Conservation (phyloP, 1,140 invertebrate species). For the Euwallacea similis region DNA sequence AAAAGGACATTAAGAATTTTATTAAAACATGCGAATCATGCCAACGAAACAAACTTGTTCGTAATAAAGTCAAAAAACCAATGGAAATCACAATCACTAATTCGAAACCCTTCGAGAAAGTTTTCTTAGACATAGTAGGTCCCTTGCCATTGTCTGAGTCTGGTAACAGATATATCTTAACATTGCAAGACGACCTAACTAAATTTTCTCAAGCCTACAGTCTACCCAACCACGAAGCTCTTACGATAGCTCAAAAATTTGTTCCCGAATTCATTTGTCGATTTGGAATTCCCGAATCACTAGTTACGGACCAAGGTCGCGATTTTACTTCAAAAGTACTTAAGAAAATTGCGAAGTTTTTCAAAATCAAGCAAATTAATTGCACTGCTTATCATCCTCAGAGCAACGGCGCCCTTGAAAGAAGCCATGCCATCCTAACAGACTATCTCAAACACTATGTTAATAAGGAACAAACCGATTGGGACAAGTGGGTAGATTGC, state of each 20-base stretch:
- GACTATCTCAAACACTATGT: conserved; percentile 55
- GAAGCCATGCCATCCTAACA: conserved; percentile 49
- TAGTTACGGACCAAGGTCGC: conserved; percentile 47
- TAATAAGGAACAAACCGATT: conserved; percentile 49
- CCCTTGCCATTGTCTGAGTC: conserved; percentile 15
- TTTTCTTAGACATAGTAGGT: conserved; percentile 30
- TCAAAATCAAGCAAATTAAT: conserved; percentile 45
- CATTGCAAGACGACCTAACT: conserved; percentile 52
- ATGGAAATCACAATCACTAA: conserved; percentile 46
- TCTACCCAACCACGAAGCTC: conserved; percentile 49
- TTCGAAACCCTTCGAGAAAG: conserved; percentile 29
- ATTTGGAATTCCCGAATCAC: conserved; percentile 41
- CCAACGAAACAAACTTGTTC: conserved; percentile 48
- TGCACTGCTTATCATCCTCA: conserved; percentile 45
- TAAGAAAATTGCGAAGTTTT: conserved; percentile 44
- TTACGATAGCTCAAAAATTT: conserved; percentile 46
- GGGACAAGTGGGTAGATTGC: conserved; percentile 50
- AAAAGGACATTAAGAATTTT: conserved; percentile 43
- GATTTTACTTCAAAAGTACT: conserved; percentile 47
- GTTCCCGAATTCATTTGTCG: conserved; percentile 43
- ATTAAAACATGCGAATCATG: conserved; percentile 48
- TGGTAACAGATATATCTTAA: conserved; percentile 43
- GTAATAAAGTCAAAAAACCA: conserved; percentile 37
- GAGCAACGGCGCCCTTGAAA: conserved; percentile 50
- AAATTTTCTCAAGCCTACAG: conserved; percentile 50